phyloP scores from a whole-genome alignment of 2,113 vertebrate species.

The Prietella phreatophila region DNA sequence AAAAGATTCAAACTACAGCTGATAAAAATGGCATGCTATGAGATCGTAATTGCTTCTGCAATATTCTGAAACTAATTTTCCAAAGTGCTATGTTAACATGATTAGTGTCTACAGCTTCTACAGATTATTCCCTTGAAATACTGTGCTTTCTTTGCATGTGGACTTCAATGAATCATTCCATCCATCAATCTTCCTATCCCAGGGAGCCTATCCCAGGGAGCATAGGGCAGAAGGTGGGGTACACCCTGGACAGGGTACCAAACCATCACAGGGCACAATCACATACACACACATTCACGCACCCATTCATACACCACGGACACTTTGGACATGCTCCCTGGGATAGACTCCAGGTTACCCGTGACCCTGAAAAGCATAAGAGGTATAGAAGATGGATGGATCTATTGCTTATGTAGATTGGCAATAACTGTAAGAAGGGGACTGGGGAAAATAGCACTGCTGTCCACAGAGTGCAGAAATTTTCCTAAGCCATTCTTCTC shows the following conservation, averaged over 20 bases:
- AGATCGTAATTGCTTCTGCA: neutral
- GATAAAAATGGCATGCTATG: neutral
- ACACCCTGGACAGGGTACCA: no score
- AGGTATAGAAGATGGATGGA: no score
- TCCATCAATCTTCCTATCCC: no score
- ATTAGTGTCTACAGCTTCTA: neutral
- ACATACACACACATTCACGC: no score
- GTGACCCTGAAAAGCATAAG: no score
- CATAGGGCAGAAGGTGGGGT: no score
- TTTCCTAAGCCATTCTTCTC: slow-evolving; percentile 6
- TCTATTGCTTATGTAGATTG: neutral
- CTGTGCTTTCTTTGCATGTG: neutral
- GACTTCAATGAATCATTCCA: neutral
- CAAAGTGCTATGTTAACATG: neutral
- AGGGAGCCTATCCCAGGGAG: no score
- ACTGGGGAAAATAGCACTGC: neutral
- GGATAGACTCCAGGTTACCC: no score
- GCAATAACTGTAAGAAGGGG: neutral
- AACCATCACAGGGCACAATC: no score
- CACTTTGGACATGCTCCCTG: no score
- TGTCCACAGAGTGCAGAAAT: neutral
- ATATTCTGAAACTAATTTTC: neutral
- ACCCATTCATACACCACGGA: no score
- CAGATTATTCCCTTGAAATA: neutral
- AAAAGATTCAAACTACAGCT: neutral